phyloP scores from a whole-genome alignment of 2,797 vertebrate species.

The Eremophila alpestris region DNA sequence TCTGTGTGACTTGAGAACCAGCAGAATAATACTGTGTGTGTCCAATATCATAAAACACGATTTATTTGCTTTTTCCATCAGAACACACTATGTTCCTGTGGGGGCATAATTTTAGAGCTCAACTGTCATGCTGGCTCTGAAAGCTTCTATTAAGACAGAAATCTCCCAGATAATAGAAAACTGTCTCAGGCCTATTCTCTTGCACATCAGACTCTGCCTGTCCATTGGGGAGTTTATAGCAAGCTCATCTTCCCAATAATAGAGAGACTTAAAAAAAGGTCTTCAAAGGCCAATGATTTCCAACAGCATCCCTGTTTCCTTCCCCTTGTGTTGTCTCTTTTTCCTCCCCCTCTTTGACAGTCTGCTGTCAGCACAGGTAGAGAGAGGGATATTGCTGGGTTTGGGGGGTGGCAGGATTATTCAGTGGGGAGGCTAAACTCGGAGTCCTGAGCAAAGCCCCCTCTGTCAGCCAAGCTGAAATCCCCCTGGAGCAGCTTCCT shows the following conservation, averaged over 20 bases:
- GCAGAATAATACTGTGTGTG: not conserved
- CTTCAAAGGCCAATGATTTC: constrained; percentile 22
- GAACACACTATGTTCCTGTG: not conserved
- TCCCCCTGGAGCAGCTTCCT: not conserved
- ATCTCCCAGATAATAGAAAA: constrained; percentile 53
- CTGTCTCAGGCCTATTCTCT: not conserved
- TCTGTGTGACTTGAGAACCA: not conserved
- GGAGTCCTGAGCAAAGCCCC: not conserved
- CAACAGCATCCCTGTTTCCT: not conserved
- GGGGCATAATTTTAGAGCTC: constrained; percentile 16
- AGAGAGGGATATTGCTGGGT: not conserved
- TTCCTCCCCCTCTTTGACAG: not conserved
- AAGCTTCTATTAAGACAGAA: constrained; percentile 49
- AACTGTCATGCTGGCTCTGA: constrained; percentile 3
- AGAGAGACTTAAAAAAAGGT: constrained; percentile 4
- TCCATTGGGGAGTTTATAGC: constrained; percentile 9
- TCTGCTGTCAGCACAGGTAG: not conserved
- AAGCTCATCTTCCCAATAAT: constrained; percentile 43
- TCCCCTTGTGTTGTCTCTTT: not conserved
- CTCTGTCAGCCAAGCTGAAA: not conserved
- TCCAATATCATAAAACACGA: constrained; percentile 27
- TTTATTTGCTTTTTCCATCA: constrained; percentile 52
- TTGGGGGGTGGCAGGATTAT: not conserved
- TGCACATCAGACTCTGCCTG: not conserved
- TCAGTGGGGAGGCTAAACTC: not conserved